Conservation (phyloP, 2,797 vertebrate genomes). For the Morus bassanus region DNA sequence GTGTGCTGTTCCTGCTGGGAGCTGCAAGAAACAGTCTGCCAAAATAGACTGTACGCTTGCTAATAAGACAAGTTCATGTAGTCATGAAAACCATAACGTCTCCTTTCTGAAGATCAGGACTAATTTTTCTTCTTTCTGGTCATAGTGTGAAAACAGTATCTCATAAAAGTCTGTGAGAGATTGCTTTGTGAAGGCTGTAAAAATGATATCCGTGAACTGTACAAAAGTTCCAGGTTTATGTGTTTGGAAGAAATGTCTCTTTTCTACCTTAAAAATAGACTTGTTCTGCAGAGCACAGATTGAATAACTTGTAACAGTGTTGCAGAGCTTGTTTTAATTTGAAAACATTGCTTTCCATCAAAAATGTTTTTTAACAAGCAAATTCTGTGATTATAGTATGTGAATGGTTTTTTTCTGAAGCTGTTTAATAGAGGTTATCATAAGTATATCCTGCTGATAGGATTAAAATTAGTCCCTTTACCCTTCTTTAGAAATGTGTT, state of each 20-base stretch:
- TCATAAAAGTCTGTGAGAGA: background rate
- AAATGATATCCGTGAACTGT: background rate
- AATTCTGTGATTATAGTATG: background rate
- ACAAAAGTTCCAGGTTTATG: constrained; percentile 2
- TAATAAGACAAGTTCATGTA: background rate
- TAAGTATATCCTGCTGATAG: background rate
- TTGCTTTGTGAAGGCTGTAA: background rate
- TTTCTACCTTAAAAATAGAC: constrained; percentile 53
- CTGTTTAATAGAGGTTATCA: background rate
- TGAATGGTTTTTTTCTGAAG: background rate
- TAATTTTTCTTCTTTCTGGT: background rate
- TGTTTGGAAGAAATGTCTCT: constrained; percentile 7
- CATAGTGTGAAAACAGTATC: background rate
- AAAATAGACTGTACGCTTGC: background rate
- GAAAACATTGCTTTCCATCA: constrained; percentile 25
- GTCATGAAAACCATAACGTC: background rate
- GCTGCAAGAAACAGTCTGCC: background rate
- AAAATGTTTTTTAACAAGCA: background rate
- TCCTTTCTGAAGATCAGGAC: background rate
- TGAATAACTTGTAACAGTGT: constrained; percentile 15
- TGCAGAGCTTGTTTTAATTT: constrained; percentile 46
- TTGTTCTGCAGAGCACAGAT: constrained; percentile 42
- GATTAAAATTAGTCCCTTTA: background rate
- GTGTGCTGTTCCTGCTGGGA: background rate
- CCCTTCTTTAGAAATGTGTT: background rate